Evolutionary conservation across 2,797 vertebrate species (phyloP).

Genomic region (Lepidocolaptes lacrymiger): DNA sequence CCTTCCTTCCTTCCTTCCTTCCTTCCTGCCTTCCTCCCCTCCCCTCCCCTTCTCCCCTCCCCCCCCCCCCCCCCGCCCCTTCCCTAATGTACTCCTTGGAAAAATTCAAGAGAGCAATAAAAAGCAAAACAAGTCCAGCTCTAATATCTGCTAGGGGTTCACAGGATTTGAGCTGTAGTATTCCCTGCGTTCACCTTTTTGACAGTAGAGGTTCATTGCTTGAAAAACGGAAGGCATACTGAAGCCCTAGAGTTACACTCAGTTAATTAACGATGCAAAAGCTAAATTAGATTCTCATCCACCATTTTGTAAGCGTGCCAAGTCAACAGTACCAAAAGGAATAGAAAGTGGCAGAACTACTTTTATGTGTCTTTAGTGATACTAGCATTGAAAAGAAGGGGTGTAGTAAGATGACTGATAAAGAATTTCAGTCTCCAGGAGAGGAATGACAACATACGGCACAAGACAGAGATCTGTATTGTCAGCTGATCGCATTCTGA

Average conservation of each 20-base stretch:
- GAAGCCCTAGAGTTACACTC: not conserved
- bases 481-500: not conserved
- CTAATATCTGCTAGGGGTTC: not conserved
- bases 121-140: not conserved
- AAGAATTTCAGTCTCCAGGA: not conserved
- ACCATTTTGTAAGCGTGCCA: not conserved
- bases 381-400: not conserved
- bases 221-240: not conserved
- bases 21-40: too few species aligned
- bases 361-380: not conserved
- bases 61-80: not conserved
- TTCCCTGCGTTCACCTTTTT: not conserved
- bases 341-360: not conserved
- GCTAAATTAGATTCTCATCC: slow-evolving; percentile 22
- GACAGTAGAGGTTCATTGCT: not conserved
- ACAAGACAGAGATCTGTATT: not conserved
- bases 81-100: not conserved
- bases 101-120: not conserved
- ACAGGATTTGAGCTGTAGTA: not conserved
- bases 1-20: too few species aligned
- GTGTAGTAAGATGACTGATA: not conserved
- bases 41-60: too few species aligned
- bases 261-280: not conserved
- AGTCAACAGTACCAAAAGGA: not conserved
- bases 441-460: not conserved